A percentile compares a stretch with the other conserved stretches of the same genome.
Conservation (phyloP, 2,797 vertebrate genomes). For the Fistularia commersonii region DNA sequence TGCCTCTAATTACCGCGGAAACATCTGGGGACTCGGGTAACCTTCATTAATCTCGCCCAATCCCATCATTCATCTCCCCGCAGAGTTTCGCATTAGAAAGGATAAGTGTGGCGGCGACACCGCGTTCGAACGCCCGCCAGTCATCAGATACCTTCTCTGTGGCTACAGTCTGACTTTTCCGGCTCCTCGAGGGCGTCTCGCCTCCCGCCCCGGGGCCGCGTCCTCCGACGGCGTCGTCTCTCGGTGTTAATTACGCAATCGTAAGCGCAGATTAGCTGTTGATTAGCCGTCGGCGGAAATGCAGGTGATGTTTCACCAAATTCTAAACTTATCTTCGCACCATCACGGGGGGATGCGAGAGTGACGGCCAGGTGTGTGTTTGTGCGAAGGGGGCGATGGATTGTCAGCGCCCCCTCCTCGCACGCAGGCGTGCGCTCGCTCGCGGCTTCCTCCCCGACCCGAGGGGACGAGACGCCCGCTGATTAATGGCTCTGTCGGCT, state of each 20-base stretch:
- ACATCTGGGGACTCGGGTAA: conserved; percentile 99
- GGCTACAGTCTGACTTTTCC: conserved; percentile 48
- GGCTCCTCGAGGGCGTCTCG: conserved; percentile 52
- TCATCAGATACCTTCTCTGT: conserved; percentile 50
- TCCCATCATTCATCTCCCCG: conserved; percentile 77
- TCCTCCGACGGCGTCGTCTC: conserved; percentile 50
- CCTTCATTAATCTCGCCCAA: conserved; percentile 99
- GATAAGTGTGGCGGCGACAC: conserved; percentile 92
- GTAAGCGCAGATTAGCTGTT: conserved; percentile 65
- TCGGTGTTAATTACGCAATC: conserved; percentile 63
- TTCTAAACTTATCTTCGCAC: too few relatives aligned
- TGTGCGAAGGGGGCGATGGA: conserved; percentile 44
- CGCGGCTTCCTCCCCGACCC: conserved; percentile 66
- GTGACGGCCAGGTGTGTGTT: conserved; percentile 42
- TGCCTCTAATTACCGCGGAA: conserved; percentile 97
- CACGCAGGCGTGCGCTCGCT: conserved; percentile 14
- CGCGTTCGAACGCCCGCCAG: conserved; percentile 59
- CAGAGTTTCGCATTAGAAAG: conserved; percentile 91
- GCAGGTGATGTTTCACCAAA: background rate
- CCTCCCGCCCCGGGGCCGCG: conserved; percentile 45
- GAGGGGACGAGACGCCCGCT: conserved; percentile 66
- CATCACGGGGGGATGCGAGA: conserved; percentile 55
- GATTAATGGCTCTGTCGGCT: conserved; percentile 76
- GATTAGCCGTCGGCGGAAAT: conserved; percentile 39
- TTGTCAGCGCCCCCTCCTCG: conserved; percentile 41